Evolutionary conservation across 92 coral and sea anemone species (phyloP).

Genomic region (Porites evermanni): DNA sequence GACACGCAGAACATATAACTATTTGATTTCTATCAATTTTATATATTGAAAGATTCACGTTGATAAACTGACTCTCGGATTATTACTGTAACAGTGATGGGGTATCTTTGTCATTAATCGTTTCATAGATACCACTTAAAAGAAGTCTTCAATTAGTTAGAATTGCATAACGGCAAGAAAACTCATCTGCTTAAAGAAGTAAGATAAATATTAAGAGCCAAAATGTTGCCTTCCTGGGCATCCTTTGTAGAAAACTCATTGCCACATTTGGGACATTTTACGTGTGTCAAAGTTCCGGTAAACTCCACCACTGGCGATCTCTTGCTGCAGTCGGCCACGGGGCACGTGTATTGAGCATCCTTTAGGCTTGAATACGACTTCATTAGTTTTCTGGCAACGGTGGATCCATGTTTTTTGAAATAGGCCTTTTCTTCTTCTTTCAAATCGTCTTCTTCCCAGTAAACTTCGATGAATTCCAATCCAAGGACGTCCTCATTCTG

Average conservation of each 20-base stretch:
- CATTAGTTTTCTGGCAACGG: slow-evolving; percentile 28
- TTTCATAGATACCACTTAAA: too few relatives aligned
- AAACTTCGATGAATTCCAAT: slow-evolving; percentile 58
- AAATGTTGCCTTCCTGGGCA: slow-evolving; percentile 12
- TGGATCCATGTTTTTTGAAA: slow-evolving; percentile 21
- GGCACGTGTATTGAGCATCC: slow-evolving; percentile 29
- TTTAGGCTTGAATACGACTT: slow-evolving; percentile 31
- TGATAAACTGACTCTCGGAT: too few relatives aligned
- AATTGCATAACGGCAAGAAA: too few relatives aligned
- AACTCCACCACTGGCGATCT: slow-evolving; percentile 22
- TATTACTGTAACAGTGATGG: too few relatives aligned
- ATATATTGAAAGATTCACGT: too few relatives aligned
- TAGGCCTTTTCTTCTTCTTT: slow-evolving; percentile 22
- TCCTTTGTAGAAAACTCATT: slow-evolving; percentile 23
- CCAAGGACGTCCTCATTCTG: slow-evolving; percentile 66
- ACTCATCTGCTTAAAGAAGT: too few relatives aligned
- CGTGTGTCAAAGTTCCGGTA: slow-evolving; percentile 19
- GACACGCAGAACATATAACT: too few relatives aligned
- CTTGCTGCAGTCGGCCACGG: too few relatives aligned
- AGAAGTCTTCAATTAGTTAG: too few relatives aligned
- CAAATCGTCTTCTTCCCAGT: slow-evolving; percentile 53
- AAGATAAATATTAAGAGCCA: slow-evolving; percentile 60
- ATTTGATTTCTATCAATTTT: too few relatives aligned
- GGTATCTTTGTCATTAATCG: too few relatives aligned
- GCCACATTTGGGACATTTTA: slow-evolving; percentile 30